Percentiles rank a stretch among this genome's conserved stretches.
Evolutionary conservation across 2,113 vertebrate species (phyloP).

Genomic region (Phyllostomus hastatus): DNA sequence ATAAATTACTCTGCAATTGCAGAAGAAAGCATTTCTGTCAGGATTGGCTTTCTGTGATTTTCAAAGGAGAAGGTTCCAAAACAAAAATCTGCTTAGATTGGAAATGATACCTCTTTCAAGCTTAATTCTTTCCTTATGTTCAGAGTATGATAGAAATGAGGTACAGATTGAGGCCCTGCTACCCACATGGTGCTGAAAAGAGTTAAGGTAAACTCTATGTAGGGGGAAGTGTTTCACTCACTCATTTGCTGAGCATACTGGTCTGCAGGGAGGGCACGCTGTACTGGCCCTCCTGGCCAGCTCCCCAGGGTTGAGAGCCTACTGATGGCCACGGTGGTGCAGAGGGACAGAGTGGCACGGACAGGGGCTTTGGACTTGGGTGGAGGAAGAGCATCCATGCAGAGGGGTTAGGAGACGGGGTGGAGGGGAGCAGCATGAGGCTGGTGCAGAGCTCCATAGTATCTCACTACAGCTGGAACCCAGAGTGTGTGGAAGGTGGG

Average conservation of each 20-base stretch:
- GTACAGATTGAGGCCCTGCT: neutral
- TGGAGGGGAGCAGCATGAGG: neutral
- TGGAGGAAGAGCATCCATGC: neutral
- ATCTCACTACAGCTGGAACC: no score
- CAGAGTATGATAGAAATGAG: constrained; percentile 40
- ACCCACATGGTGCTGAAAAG: neutral
- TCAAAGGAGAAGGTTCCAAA: constrained; percentile 53
- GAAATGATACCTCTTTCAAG: constrained; percentile 59
- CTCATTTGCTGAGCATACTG: neutral
- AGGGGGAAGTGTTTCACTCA: neutral
- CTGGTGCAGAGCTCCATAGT: no score
- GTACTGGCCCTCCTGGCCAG: neutral
- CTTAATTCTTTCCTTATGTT: constrained; percentile 57
- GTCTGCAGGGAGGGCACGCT: neutral
- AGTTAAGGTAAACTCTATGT: neutral
- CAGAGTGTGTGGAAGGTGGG: no score
- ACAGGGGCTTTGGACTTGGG: neutral
- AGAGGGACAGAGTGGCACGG: neutral
- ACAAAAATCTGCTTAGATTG: constrained; percentile 55
- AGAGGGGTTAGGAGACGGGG: neutral
- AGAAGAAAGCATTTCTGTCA: constrained; percentile 39
- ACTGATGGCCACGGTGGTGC: neutral
- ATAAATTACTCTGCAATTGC: constrained; percentile 25
- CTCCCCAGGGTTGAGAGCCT: neutral
- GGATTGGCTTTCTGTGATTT: constrained; percentile 14